Conservation (phyloP, 2,113 vertebrate species). For the Trogon melanurus region DNA sequence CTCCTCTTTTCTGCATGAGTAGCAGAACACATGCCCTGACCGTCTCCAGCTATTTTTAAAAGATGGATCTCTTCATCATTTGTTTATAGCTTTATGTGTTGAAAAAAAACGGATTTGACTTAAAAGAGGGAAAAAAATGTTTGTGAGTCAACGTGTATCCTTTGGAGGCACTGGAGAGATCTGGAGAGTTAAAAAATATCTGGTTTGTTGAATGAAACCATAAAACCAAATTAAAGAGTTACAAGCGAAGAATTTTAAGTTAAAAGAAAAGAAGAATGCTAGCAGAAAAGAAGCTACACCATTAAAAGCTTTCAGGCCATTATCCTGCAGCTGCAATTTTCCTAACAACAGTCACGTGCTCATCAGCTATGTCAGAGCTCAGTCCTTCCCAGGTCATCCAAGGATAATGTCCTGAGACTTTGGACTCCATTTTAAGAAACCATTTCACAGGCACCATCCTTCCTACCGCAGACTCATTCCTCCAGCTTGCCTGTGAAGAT, state of each 20-base stretch:
- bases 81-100: slow-evolving; percentile 44
- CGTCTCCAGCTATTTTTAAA: slow-evolving; percentile 54
- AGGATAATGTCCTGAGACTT: slow-evolving; percentile 45
- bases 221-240: not conserved
- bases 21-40: slow-evolving; percentile 46
- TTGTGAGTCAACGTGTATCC: slow-evolving; percentile 14
- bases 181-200: not conserved
- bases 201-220: not conserved
- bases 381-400: slow-evolving; percentile 45
- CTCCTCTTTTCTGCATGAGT: slow-evolving; percentile 50
- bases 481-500: not conserved
- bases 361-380: not conserved
- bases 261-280: slow-evolving; percentile 1
- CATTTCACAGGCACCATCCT: not conserved
- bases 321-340: slow-evolving; percentile 30
- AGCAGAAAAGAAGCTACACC: not conserved
- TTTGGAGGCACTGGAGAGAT: slow-evolving; percentile 26
- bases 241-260: not conserved
- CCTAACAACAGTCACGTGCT: not conserved
- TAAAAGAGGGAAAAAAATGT: not conserved
- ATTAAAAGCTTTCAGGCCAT: not conserved
- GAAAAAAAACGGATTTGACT: not conserved
- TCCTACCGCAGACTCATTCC: slow-evolving; percentile 40
- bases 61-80: slow-evolving; percentile 32
- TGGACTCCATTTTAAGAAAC: slow-evolving; percentile 29